Base-by-base conservation (phyloP, 2,888 invertebrate genomes). In the Cremastinae sp. region DNA sequence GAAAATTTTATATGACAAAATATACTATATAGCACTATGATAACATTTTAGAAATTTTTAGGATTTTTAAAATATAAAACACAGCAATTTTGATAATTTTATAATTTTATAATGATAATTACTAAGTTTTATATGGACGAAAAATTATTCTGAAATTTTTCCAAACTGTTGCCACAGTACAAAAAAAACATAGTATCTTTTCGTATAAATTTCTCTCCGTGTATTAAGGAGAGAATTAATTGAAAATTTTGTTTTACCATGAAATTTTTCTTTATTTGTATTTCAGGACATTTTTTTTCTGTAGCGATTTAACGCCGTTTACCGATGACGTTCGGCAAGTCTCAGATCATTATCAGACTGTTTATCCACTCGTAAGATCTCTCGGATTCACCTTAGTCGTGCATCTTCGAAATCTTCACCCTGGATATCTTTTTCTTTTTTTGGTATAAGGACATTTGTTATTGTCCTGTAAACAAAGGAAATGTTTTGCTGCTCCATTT, bases 291-390 rank as follows among this genome's bases (percentile, higher is more conserved):
- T 34, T 41, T 51, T 56, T 34, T 34, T 51, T 62, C 28, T 51
- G 18, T 12, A 16, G 22, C 3, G 14, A 71, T n/a, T 47, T 58
- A 49, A 71, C 59, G 54, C 53, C 43, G 51, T 64, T 28, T 41
- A 41, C 12, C 10, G 28, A 16, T 64, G 18, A 47, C 36, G 36
- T 66, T 53, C 49, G 58, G 14, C 56, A 20, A 53, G 36, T 58
- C 65, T 59, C 54, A 43, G 66, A 71, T 75, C 41, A 12, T 47
- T 65, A 76, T 76, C 76, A 34, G 41, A 7, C 20, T 28, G 43
- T 58, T 49, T 36, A 62, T 56, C 64, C 69, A 28, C 36, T 69
- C 43, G 56, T 41, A 64, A 34, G 43, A 49, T 62, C 49, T 69
- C 16, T 43, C 45, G 8, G 34, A 66, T 51, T 62, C 41, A 43